phyloP scores from a whole-genome alignment of 2,888 invertebrate species.

The Nycteola revayana region DNA sequence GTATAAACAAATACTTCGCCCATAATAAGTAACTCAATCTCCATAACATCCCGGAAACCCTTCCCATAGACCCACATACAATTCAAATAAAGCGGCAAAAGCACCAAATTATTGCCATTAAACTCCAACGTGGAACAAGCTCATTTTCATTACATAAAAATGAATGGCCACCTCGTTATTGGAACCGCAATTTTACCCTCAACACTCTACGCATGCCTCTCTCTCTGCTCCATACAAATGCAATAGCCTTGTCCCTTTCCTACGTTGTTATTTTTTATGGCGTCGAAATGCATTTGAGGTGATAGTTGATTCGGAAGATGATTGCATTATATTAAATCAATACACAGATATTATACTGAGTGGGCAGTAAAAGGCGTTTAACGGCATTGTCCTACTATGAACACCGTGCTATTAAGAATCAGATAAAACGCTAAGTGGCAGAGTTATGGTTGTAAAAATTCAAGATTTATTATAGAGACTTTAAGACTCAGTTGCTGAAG shows the following conservation, averaged over 20 bases:
- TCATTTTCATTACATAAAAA: constrained; percentile 53
- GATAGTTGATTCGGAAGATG: constrained; percentile 25
- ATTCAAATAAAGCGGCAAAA: constrained; percentile 2
- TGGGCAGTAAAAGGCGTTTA: no score
- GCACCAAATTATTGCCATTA: constrained; percentile 30
- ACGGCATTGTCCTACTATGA: no score
- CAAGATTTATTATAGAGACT: no score
- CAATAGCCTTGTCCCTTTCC: constrained; percentile 15
- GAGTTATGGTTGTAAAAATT: no score
- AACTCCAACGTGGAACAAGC: constrained; percentile 34
- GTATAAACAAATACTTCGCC: no score
- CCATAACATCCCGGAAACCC: background rate
- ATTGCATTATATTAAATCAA: constrained; percentile 12
- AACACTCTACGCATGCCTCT: constrained; percentile 17
- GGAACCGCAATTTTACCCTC: constrained; percentile 33
- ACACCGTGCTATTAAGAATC: no score
- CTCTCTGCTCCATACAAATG: constrained; percentile 3
- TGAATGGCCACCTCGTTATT: constrained; percentile 16
- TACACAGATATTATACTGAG: constrained; percentile 1
- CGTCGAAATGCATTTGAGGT: constrained; percentile 24
- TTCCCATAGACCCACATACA: constrained; percentile 9
- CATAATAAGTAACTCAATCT: background rate
- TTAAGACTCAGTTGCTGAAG: no score
- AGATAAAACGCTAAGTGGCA: no score
- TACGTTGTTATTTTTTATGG: constrained; percentile 42